phyloP scores from a whole-genome alignment of 2,797 vertebrate species.

The Hydrophis major region DNA sequence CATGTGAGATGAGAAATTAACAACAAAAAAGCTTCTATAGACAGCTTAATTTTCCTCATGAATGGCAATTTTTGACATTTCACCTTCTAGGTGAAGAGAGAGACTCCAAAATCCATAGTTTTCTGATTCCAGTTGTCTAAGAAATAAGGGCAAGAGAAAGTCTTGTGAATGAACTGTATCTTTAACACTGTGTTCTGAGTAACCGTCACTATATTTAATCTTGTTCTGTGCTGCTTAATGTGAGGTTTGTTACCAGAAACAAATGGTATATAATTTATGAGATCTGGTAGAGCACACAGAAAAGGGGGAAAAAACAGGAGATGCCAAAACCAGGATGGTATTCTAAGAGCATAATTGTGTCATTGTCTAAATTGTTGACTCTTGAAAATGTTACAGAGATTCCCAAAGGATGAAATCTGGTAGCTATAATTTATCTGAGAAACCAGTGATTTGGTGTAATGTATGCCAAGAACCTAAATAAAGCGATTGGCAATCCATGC shows the following conservation, averaged over 20 bases:
- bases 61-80: background rate
- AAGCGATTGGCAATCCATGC: constrained; percentile 22
- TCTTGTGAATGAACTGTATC: background rate
- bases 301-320: background rate
- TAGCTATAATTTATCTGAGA: constrained; percentile 50
- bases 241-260: constrained; percentile 62
- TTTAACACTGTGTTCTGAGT: background rate
- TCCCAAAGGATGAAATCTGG: constrained; percentile 28
- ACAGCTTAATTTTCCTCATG: background rate
- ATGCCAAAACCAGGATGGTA: constrained; percentile 8
- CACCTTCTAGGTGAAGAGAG: background rate
- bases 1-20: background rate
- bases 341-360: constrained; percentile 1
- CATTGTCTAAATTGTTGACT: constrained; percentile 13
- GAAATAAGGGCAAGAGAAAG: background rate
- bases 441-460: constrained; percentile 49
- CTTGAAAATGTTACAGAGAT: constrained; percentile 9
- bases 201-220: constrained; percentile 15
- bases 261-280: constrained; percentile 38
- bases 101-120: background rate
- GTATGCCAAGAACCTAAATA: constrained; percentile 46
- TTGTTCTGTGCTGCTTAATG: constrained; percentile 12
- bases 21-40: background rate
- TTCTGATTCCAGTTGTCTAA: background rate
- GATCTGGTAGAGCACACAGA: constrained; percentile 1